A percentile compares a stretch with the other conserved stretches of the same genome.
Evolutionary conservation across 2,888 invertebrate species (phyloP).

Genomic region (Hydropsyche betteni): DNA sequence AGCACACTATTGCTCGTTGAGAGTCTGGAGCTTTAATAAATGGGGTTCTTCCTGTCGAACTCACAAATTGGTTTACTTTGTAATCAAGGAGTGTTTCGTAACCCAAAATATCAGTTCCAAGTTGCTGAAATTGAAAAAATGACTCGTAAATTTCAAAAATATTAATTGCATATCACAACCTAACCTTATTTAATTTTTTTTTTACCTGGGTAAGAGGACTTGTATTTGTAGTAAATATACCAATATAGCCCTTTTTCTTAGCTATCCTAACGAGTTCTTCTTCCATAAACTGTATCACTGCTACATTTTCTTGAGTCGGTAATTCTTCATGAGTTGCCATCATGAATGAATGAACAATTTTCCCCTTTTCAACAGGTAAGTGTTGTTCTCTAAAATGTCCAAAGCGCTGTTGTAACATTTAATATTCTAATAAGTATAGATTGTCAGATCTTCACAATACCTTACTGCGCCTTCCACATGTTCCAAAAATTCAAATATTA

Average conservation of each 20-base stretch:
- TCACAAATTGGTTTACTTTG: conserved; percentile 82
- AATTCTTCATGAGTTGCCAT: conserved; percentile 80
- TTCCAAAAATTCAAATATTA: conserved; percentile 83
- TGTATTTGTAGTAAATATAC: conserved; percentile 88
- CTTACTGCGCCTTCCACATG: conserved; percentile 78
- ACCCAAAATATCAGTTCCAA: conserved; percentile 79
- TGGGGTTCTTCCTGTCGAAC: conserved; percentile 75
- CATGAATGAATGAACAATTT: conserved; percentile 85
- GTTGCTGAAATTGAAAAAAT: conserved; percentile 70
- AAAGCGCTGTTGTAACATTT: background rate
- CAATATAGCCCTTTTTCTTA: conserved; percentile 70
- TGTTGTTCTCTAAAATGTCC: conserved; percentile 62
- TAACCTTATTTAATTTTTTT: too few relatives aligned
- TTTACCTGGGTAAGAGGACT: conserved; percentile 86
- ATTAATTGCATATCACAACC: too few relatives aligned
- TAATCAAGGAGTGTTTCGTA: conserved; percentile 81
- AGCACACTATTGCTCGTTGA: conserved; percentile 80
- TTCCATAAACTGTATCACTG: conserved; percentile 82
- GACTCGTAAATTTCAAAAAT: background rate
- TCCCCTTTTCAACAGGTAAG: conserved; percentile 72
- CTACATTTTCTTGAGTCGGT: conserved; percentile 77
- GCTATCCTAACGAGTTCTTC: conserved; percentile 76
- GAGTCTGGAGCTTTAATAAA: conserved; percentile 80
- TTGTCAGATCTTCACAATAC: conserved; percentile 54
- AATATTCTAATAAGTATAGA: background rate